Base-by-base conservation (phyloP, 2,888 invertebrate genomes). In the Iphiclides podalirius region DNA sequence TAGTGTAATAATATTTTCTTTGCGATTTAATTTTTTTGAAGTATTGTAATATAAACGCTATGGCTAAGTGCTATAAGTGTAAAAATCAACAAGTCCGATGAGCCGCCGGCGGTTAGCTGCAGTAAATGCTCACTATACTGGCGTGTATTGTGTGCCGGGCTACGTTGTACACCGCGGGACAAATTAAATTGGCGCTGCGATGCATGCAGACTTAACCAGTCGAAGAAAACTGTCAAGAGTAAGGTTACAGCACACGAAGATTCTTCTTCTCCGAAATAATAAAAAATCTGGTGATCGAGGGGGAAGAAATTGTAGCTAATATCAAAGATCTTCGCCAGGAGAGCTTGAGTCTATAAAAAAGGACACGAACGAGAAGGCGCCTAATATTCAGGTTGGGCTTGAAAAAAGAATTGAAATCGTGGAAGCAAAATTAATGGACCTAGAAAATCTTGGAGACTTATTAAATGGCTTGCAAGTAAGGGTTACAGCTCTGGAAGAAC, bases 31-130 rank as follows among this genome's bases (percentile, higher is more conserved):
- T n/a, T n/a, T n/a, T n/a, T n/a, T n/a, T n/a, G n/a, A n/a, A n/a
- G n/a, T n/a, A n/a, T n/a, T n/a, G n/a, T n/a, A n/a, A n/a, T n/a
- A n/a, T n/a, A n/a, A 14, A 20, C 37, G 26, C 17, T 16, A 38
- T 38, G 38, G 7, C 38, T 20, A 38, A 20, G 2, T 38, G 38
- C 20, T 12, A 6, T n/a, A 38, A 38, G 17, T 38, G 38, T 12
- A 23, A 13, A 2, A 26, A 13, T 23, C 4, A 23, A 12, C 4
- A 20, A 38, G 17, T 20, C 12, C 12, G 38, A 38, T 9, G 13
- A 38, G 1, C 4, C 17, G 20, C 1, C 20, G 4, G 13, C 38
- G 1, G 1, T 23, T 13, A 20, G 11, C 7, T 38, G 38, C 26
- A 8, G 11, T 6, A 38, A 38, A 23, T 38, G 38, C 1, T 1